phyloP scores from a whole-genome alignment of 2,113 vertebrate genomes.

The pig (Sus scrofa) region DNA sequence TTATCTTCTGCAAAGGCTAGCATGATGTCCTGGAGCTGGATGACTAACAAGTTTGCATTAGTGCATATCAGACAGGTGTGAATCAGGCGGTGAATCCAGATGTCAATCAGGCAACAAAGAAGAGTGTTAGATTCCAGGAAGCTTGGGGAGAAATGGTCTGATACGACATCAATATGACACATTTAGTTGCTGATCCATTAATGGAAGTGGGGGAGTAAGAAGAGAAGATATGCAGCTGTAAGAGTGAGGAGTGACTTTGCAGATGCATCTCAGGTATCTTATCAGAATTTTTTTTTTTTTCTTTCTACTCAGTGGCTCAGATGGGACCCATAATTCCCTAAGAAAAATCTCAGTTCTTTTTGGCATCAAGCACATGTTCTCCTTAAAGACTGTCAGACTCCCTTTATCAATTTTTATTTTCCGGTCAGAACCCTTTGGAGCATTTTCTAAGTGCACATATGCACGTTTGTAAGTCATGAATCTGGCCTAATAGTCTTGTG shows the following conservation, averaged over 20 bases:
- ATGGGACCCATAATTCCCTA: background rate
- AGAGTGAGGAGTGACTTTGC: background rate
- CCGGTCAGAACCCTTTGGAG: background rate
- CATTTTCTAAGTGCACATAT: background rate
- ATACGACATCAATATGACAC: background rate
- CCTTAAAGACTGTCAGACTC: background rate
- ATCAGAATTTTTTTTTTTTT: background rate
- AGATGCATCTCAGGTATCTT: background rate
- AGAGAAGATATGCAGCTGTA: background rate
- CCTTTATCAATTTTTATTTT: slow-evolving; percentile 31
- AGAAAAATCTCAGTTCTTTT: background rate
- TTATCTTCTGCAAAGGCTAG: background rate
- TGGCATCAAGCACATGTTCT: background rate
- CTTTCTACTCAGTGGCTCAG: background rate
- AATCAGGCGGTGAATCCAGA: background rate
- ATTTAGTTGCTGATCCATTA: background rate
- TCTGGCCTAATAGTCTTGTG: background rate
- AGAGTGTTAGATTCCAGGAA: background rate
- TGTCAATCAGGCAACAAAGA: background rate
- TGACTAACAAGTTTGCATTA: no score
- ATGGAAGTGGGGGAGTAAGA: background rate
- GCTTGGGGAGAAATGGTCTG: background rate
- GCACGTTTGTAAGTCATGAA: background rate
- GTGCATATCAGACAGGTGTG: background rate
- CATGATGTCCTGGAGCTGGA: background rate